phyloP scores from a whole-genome alignment of 2,797 vertebrate species.

The Anisognathus igniventris region DNA sequence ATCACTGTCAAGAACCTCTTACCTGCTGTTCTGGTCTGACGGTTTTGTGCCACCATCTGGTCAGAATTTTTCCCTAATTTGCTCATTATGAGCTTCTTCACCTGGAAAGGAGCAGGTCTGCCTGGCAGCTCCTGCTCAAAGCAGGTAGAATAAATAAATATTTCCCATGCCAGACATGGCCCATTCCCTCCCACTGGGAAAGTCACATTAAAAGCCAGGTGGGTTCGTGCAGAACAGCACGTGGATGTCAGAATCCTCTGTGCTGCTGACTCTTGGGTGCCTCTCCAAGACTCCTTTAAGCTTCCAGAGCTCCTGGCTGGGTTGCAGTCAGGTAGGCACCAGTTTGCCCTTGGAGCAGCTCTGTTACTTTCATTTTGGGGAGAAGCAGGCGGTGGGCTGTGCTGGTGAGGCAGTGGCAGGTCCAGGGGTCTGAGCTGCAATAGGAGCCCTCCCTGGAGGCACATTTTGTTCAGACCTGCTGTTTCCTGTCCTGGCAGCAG shows the following conservation, averaged over 20 bases:
- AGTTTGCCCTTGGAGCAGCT: background rate
- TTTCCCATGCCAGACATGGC: background rate
- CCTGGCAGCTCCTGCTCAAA: background rate
- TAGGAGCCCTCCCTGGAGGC: background rate
- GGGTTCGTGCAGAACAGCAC: background rate
- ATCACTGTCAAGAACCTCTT: background rate
- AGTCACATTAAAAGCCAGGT: background rate
- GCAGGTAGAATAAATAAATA: background rate
- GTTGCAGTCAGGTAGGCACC: background rate
- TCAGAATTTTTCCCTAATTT: slow-evolving; percentile 15
- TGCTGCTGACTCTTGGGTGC: background rate
- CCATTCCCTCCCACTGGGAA: background rate
- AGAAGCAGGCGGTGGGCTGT: background rate
- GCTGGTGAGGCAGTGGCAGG: background rate
- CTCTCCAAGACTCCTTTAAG: background rate
- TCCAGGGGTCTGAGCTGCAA: background rate
- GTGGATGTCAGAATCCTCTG: background rate
- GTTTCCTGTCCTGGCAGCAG: background rate
- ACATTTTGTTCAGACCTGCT: background rate
- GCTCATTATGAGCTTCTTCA: background rate
- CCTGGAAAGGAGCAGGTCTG: background rate
- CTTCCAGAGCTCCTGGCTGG: background rate
- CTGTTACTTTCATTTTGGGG: background rate
- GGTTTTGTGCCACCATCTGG: slow-evolving; percentile 47
- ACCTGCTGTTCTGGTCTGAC: slow-evolving; percentile 11